phyloP scores from a whole-genome alignment of 1,140 invertebrate species.

The Diploscapter pachys region DNA sequence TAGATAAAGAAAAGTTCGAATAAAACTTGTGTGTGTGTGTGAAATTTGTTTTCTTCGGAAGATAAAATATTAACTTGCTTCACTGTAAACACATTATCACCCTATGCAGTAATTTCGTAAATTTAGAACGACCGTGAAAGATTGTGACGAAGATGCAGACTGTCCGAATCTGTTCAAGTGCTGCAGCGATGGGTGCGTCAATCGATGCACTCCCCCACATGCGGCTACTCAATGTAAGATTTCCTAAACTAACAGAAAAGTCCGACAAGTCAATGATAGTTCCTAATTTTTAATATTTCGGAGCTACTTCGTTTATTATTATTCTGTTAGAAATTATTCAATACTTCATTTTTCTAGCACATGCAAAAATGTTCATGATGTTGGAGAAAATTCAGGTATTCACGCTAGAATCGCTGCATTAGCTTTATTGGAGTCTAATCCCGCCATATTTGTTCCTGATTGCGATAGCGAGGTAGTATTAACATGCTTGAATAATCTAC shows the following conservation, averaged over 20 bases:
- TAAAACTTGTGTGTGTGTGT: no score
- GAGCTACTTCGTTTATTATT: no score
- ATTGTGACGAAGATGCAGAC: slow-evolving; percentile 20
- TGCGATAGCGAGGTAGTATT: slow-evolving; percentile 42
- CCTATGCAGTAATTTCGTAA: neutral
- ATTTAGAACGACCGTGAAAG: neutral
- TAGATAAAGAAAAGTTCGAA: no score
- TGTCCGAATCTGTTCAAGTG: slow-evolving; percentile 39
- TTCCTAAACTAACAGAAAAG: slow-evolving; percentile 13
- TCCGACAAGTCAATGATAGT: no score
- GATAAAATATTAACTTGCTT: neutral
- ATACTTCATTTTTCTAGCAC: no score
- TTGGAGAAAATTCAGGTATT: slow-evolving; percentile 31
- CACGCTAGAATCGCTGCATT: slow-evolving; percentile 4
- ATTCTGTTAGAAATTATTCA: no score
- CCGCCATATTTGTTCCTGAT: slow-evolving; percentile 21
- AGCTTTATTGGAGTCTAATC: neutral
- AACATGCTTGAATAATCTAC: neutral
- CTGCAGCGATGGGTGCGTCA: slow-evolving; percentile 50
- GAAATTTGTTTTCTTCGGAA: no score
- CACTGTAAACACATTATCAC: neutral
- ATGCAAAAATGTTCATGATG: neutral
- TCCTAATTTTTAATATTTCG: no score
- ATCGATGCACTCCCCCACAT: slow-evolving; percentile 30
- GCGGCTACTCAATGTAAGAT: slow-evolving; percentile 28